Base-by-base conservation (phyloP, 2,113 vertebrate species). In the Haplochromis burtoni region DNA sequence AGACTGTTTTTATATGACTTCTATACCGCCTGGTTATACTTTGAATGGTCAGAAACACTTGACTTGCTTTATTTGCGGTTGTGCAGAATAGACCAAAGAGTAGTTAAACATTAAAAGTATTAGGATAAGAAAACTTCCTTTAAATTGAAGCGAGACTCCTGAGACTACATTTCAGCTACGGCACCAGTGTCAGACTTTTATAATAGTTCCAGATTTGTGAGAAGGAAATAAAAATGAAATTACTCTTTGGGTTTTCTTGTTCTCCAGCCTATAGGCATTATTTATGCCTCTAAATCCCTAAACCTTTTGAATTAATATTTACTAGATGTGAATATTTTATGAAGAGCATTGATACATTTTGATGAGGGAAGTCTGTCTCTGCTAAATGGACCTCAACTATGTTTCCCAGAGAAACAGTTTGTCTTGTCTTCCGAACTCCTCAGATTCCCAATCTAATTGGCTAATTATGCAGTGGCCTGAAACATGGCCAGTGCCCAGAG, bases 381-480 rank as follows among this genome's bases (percentile, higher is more conserved):
- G 33, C 0, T 63, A n/a, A 63, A 61, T 6, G 16, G 29, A 33
- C 16, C 0, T 10, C 29, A 9, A 33, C 29, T 63, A 7, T 0
- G 10, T 35, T 35, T 19, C 6, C 57, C 57, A 61, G 14, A 17
- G 29, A 61, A 61, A 12, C 31, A 12, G 31, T 66, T n/a, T n/a
- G n/a, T n/a, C 31, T 63, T 66, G 61, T 66, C 33, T 7, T 35
- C 61, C 17, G 38, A 38, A 66, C 31, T n/a, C 17, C 10, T 5
- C 31, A 12, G 10, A n/a, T 35, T 66, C 31, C 61, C 61, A 38
- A 4, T 66, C 33, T n/a, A 38, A 38, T 66, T 38, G 33, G 61
- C 61, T 66, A 66, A 35, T 38, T 66, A n/a, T n/a, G 4, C 21
- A 73, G 14, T 10, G 13, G 13, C 38, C 21, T 1, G 13, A 73